Percentiles rank a stretch among this genome's conserved stretches.
These are phyloP conservation scores for Venusia cambrica DNA, from an alignment of 2,888 invertebrate genomes.

Conservation along the genomic window DNA sequence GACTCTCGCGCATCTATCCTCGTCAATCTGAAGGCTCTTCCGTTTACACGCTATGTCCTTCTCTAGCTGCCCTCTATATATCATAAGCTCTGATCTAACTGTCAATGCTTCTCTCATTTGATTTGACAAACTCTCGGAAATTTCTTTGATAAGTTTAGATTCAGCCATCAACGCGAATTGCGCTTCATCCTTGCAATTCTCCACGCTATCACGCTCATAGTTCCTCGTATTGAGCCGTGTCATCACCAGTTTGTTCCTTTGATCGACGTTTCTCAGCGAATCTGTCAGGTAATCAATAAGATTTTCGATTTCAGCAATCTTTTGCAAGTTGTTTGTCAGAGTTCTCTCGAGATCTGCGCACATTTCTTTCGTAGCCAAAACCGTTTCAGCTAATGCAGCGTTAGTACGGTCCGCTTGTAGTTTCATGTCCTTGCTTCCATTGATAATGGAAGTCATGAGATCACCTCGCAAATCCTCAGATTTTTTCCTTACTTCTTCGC, in stretches of 20 bases:
- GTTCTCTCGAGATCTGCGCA: conserved; percentile 85
- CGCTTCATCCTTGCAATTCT: conserved; percentile 90
- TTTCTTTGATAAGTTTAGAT: conserved; percentile 82
- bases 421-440: conserved; percentile 90
- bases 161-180: conserved; percentile 89
- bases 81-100: conserved; percentile 74
- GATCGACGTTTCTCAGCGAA: conserved; percentile 86
- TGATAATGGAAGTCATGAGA: conserved; percentile 86
- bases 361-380: conserved; percentile 87
- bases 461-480: conserved; percentile 85
- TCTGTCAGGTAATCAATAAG: conserved; percentile 85
- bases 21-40: conserved; percentile 85
- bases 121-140: conserved; percentile 69
- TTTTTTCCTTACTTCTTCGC: conserved; percentile 87
- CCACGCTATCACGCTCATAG: conserved; percentile 86
- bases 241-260: conserved; percentile 90
- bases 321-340: conserved; percentile 85
- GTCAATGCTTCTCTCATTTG: conserved; percentile 84
- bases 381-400: conserved; percentile 85
- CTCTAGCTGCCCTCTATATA: conserved; percentile 84
- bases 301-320: conserved; percentile 88
- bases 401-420: conserved; percentile 92
- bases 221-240: conserved; percentile 89
- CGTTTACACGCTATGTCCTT: conserved; percentile 86
- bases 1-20: conserved; percentile 82